Base-by-base conservation (phyloP, 2,113 vertebrate species). In the cattle (Bos taurus) region DNA sequence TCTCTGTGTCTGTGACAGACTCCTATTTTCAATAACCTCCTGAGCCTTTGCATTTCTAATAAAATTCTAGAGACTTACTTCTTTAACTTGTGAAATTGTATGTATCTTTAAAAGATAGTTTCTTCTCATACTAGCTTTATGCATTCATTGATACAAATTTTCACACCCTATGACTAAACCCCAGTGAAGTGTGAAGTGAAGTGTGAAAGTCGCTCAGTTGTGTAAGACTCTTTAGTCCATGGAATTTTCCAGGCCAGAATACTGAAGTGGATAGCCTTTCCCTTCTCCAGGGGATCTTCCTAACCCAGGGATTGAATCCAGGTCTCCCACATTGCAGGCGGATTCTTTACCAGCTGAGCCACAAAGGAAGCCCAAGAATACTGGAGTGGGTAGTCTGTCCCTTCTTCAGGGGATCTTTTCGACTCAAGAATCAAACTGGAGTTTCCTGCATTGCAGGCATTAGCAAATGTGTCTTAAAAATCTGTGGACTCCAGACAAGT, bases 391-490 rank as follows among this genome's bases (percentile, higher is more conserved):
- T 64, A 36, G 33, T 21, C 33, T 71, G 4, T 71, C 17, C 17
- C n/a, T 71, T 71, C n/a, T 71, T 36, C 64, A 71, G 64, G 64
- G n/a, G 10, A 71, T 40, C 67, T 23, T 23, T 2, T 19, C 0
- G 0, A 71, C n/a, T 19, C 67, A 71, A 36, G 67, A 71, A 40
- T 71, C 0, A 0, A 71, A 71, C 10, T 0, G 0, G 19, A 40
- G 67, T 74, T 11, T 74, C 36, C 36, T 23, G n/a, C n/a, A 13
- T 40, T 40, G 12, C 36, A 21, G 11, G 33, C 30, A 6, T 77
- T 59, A 43, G 3, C 21, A 93, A 71, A 7, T 59, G 23, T 33
- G 1, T 59, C 19, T 77, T 85, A 77, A 15, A 36, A 30, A 59
- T 86, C 62, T 77, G 15, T 48, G 33, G 40, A 93, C 54, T 77